Evolutionary conservation across 2,888 invertebrate species (phyloP).

Genomic region (Phyllotreta cruciferae): DNA sequence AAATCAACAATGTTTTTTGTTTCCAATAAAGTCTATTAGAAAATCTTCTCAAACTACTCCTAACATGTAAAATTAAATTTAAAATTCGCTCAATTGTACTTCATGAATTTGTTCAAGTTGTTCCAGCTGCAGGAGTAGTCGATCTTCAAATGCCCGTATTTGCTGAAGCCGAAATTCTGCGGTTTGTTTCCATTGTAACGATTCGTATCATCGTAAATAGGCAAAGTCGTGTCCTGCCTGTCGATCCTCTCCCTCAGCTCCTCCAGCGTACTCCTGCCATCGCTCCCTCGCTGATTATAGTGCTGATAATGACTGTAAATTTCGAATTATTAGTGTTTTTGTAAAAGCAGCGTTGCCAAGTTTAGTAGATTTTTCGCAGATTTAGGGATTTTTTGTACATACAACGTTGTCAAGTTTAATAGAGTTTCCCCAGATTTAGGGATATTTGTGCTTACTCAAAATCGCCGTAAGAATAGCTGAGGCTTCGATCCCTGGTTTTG

Average conservation of each 20-base stretch:
- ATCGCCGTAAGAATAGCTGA: conserved; percentile 52
- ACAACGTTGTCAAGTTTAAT: too few species aligned
- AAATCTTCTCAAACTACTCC: not conserved
- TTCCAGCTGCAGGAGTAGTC: conserved; percentile 86
- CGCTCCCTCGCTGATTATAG: conserved; percentile 26
- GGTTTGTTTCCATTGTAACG: conserved; percentile 59
- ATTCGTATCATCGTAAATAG: conserved; percentile 61
- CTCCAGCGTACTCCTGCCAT: conserved; percentile 51
- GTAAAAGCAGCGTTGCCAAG: not conserved
- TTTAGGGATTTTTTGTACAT: too few species aligned
- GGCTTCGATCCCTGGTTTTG: conserved; percentile 46
- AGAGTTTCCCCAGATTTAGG: too few species aligned
- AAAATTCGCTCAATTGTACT: conserved; percentile 34
- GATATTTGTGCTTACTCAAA: conserved; percentile 41
- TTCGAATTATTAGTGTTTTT: not conserved
- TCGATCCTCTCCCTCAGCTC: conserved; percentile 39
- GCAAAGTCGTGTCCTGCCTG: conserved; percentile 47
- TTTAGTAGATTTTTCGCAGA: too few species aligned
- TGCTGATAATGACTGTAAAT: conserved; percentile 27
- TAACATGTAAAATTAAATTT: not conserved
- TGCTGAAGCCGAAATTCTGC: conserved; percentile 74
- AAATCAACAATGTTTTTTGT: too few species aligned
- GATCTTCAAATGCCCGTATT: conserved; percentile 80
- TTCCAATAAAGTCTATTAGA: too few species aligned
- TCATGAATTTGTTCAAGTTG: conserved; percentile 77